Evolutionary conservation across 2,888 invertebrate species (phyloP).

Genomic region (Falcaria lacertinaria): DNA sequence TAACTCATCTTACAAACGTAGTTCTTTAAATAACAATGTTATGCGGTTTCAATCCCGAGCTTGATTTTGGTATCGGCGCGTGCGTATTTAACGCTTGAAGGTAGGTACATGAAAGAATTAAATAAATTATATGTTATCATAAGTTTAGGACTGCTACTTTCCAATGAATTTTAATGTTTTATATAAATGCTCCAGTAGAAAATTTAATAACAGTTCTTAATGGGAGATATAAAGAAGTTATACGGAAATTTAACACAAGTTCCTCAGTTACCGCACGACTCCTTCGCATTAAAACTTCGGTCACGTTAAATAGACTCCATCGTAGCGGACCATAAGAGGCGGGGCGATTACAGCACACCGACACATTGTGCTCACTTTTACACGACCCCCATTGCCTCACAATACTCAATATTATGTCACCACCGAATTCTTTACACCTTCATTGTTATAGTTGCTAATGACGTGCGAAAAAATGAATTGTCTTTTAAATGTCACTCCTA

Average conservation of each 20-base stretch:
- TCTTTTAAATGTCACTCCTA: not conserved
- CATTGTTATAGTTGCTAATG: constrained; percentile 7
- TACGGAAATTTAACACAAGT: not conserved
- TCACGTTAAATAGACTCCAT: constrained; percentile 29
- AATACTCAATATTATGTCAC: constrained; percentile 46
- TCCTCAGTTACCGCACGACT: not conserved
- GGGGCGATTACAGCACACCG: constrained; percentile 43
- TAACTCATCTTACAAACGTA: too few relatives aligned
- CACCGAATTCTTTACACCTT: constrained; percentile 23
- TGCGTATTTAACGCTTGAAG: too few relatives aligned
- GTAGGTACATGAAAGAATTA: too few relatives aligned
- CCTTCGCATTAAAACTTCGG: constrained; percentile 22
- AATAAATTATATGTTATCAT: too few relatives aligned
- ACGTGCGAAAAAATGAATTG: not conserved
- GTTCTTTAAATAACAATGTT: too few relatives aligned
- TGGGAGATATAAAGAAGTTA: too few relatives aligned
- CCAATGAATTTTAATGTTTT: too few relatives aligned
- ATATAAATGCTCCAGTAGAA: too few relatives aligned
- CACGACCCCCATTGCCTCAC: constrained; percentile 43
- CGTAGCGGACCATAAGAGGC: constrained; percentile 36
- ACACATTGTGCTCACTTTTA: constrained; percentile 58
- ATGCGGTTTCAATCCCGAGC: too few relatives aligned
- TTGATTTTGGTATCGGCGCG: too few relatives aligned
- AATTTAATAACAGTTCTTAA: too few relatives aligned
- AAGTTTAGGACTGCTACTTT: too few relatives aligned